A percentile compares a stretch with the other conserved stretches of the same genome.
phyloP scores from a whole-genome alignment of 2,888 invertebrate species.

The Lasioglossum vierecki region DNA sequence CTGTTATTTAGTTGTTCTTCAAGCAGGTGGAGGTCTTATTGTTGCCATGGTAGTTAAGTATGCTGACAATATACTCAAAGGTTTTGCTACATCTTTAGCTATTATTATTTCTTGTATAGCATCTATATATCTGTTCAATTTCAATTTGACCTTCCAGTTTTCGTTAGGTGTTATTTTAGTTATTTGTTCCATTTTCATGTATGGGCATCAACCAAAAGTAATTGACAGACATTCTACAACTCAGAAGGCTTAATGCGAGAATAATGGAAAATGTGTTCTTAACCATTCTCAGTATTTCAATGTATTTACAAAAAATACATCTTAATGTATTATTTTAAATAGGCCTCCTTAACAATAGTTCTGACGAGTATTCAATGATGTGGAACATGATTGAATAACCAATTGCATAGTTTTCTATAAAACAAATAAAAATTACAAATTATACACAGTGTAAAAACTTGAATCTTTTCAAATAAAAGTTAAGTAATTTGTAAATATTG shows the following conservation, averaged over 20 bases:
- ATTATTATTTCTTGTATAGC: constrained; percentile 97
- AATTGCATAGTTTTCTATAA: neutral
- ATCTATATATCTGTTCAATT: constrained; percentile 96
- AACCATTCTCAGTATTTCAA: constrained; percentile 8
- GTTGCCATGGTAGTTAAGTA: constrained; percentile 99
- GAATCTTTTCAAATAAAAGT: neutral
- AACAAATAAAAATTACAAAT: neutral
- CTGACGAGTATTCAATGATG: neutral
- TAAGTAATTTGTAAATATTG: neutral
- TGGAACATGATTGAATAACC: neutral
- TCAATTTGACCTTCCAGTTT: constrained; percentile 94
- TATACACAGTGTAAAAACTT: neutral
- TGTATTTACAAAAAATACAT: neutral
- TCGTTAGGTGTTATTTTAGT: constrained; percentile 93
- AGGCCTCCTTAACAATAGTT: neutral
- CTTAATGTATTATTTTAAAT: neutral
- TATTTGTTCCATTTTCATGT: constrained; percentile 97
- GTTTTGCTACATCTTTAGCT: constrained; percentile 98
- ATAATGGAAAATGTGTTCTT: constrained; percentile 5
- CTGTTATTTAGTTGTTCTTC: constrained; percentile 94
- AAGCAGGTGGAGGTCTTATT: constrained; percentile 97
- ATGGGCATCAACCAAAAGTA: constrained; percentile 90
- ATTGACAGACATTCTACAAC: constrained; percentile 67
- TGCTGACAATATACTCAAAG: constrained; percentile 99
- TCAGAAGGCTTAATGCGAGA: constrained; percentile 73